Conservation (phyloP, 2,888 invertebrate species). For the Tenodera sinensis region DNA sequence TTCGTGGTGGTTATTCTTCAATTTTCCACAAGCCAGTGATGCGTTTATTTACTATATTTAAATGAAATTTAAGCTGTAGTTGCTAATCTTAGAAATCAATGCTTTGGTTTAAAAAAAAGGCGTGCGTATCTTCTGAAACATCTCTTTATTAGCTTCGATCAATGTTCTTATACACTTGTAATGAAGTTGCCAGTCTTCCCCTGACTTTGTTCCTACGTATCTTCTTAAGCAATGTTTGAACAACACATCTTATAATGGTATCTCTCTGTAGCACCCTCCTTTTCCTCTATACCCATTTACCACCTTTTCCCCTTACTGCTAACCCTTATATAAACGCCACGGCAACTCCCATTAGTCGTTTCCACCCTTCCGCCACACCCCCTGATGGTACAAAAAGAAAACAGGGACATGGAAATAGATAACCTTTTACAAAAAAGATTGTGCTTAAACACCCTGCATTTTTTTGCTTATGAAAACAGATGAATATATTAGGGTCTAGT, state of each 20-base stretch:
- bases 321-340: neutral
- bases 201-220: neutral
- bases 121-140: neutral
- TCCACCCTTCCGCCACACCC: neutral
- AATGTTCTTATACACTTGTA: neutral
- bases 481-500: neutral
- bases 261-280: neutral
- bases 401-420: neutral
- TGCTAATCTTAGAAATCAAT: too few species aligned
- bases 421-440: neutral
- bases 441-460: neutral
- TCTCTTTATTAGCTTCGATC: neutral
- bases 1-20: too few species aligned
- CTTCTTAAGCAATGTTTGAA: neutral
- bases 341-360: neutral
- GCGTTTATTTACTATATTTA: too few species aligned
- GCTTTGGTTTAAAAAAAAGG: neutral
- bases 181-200: neutral
- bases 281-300: neutral
- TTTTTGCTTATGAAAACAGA: neutral
- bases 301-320: neutral
- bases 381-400: neutral
- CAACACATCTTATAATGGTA: neutral
- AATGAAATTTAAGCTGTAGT: too few species aligned
- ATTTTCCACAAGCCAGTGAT: too few species aligned